Percentiles rank a stretch among this genome's conserved stretches.
These are phyloP conservation scores for Erpornis zantholeuca DNA, from an alignment of 2,113 vertebrate genomes.

Conservation along the genomic window DNA sequence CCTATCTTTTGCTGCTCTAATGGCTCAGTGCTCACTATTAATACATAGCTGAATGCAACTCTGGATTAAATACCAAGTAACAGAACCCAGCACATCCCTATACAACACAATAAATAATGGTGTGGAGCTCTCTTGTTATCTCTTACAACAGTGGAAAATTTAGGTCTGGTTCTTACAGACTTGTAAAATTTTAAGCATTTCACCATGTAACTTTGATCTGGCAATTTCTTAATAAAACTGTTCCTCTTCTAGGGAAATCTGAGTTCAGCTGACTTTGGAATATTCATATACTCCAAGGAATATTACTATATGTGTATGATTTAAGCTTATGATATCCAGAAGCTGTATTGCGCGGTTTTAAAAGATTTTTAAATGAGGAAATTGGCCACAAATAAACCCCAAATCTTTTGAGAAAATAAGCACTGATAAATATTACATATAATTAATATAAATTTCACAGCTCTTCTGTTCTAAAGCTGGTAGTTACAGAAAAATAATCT, in stretches of 20 bases:
- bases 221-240: neutral
- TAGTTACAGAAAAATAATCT: conserved; percentile 77
- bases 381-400: neutral
- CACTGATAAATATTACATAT: neutral
- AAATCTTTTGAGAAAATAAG: neutral
- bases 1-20: neutral
- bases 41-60: neutral
- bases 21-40: neutral
- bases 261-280: neutral
- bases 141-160: neutral
- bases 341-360: neutral
- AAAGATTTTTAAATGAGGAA: neutral
- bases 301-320: neutral
- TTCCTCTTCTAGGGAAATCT: neutral
- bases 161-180: neutral
- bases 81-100: neutral
- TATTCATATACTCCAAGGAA: neutral
- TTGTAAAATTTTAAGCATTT: neutral
- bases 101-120: neutral
- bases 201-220: neutral
- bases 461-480: conserved; percentile 57
- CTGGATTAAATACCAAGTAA: neutral
- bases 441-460: neutral
- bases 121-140: neutral
- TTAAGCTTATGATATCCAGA: neutral